Conservation (phyloP, 2,888 invertebrate genomes). For the Trisateles emortualis region DNA sequence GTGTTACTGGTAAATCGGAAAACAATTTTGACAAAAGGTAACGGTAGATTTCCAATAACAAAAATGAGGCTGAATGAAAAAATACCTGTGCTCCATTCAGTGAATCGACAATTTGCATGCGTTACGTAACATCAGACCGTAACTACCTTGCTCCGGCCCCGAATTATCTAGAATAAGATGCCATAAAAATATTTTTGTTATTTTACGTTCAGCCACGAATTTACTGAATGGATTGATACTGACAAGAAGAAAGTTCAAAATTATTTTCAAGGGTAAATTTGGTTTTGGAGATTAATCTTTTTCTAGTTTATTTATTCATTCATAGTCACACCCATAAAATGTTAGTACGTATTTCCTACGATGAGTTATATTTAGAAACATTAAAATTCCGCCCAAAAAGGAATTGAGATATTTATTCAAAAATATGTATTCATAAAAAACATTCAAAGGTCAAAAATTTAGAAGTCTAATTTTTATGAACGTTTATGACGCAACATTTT, state of each 20-base stretch:
- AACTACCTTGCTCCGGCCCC: conserved; percentile 63
- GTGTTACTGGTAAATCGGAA: conserved; percentile 28
- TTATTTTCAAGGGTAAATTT: too few relatives aligned
- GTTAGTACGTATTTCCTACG: too few relatives aligned
- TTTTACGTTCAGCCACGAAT: conserved; percentile 49
- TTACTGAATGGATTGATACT: conserved; percentile 2
- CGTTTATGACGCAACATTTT: conserved; percentile 5
- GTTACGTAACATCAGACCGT: conserved; percentile 69
- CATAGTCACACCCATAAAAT: too few relatives aligned
- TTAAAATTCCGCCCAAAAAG: conserved; percentile 11
- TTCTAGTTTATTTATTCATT: too few relatives aligned
- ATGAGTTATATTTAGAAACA: too few relatives aligned
- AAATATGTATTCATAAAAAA: not conserved
- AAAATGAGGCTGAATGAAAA: conserved; percentile 65
- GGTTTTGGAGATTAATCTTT: too few relatives aligned
- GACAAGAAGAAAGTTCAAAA: too few relatives aligned
- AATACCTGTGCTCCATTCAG: conserved; percentile 53
- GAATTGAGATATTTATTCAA: not conserved
- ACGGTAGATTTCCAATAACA: conserved; percentile 58
- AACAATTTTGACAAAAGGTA: conserved; percentile 40
- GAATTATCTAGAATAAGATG: conserved; percentile 69
- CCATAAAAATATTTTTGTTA: conserved; percentile 57
- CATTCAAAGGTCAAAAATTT: not conserved
- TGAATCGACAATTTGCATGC: conserved; percentile 73
- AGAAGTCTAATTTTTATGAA: conserved; percentile 6